phyloP scores from a whole-genome alignment of 2,888 invertebrate genomes.

The Scaptomyza flava region DNA sequence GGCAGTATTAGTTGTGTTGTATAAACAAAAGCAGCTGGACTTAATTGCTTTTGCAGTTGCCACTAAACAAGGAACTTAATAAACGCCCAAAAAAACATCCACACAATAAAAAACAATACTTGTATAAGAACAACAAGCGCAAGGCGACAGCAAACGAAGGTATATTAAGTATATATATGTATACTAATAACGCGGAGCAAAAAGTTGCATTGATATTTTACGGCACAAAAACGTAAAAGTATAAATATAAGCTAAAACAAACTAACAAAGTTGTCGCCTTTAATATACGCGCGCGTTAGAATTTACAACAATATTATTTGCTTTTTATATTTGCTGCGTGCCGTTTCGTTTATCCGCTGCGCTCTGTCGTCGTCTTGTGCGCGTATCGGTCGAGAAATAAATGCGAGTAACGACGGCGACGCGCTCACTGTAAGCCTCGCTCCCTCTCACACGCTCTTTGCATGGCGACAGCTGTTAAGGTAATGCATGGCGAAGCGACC shows the following conservation, averaged over 20 bases:
- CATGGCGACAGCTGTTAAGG: constrained; percentile 40
- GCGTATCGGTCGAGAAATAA: constrained; percentile 60
- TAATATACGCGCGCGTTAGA: constrained; percentile 40
- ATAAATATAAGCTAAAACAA: constrained; percentile 24
- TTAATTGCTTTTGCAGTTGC: constrained; percentile 43
- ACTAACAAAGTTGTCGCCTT: constrained; percentile 34
- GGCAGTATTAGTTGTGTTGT: constrained; percentile 24
- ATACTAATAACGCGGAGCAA: neutral
- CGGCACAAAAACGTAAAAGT: constrained; percentile 9
- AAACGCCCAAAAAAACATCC: constrained; percentile 35
- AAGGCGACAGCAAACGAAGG: constrained; percentile 22
- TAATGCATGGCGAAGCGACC: constrained; percentile 26
- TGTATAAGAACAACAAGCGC: constrained; percentile 24
- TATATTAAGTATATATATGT: neutral
- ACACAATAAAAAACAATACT: constrained; percentile 20
- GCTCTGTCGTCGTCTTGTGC: constrained; percentile 49
- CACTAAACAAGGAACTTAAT: constrained; percentile 61
- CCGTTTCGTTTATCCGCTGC: constrained; percentile 44
- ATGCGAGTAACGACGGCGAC: constrained; percentile 54
- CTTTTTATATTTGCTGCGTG: constrained; percentile 12
- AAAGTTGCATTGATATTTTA: constrained; percentile 1
- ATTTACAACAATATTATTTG: constrained; percentile 39
- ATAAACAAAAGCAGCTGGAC: constrained; percentile 59
- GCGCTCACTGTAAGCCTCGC: constrained; percentile 45
- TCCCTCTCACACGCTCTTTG: constrained; percentile 14